phyloP scores from a whole-genome alignment of 1,140 invertebrate genomes.

The Ostrea denselamellosa region DNA sequence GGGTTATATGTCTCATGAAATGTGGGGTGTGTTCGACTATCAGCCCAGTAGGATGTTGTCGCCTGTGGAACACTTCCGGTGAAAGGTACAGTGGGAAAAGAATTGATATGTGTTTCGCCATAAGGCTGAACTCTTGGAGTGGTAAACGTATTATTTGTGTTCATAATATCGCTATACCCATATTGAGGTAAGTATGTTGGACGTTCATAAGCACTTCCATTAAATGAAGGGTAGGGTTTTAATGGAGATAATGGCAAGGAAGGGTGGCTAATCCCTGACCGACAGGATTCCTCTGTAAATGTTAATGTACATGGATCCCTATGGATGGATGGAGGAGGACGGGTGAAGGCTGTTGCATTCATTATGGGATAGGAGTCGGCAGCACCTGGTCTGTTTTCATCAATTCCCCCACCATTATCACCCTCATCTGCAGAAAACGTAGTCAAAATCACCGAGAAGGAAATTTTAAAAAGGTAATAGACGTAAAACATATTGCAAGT shows the following conservation, averaged over 20 bases:
- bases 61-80: slow-evolving; percentile 57
- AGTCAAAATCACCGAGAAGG: neutral
- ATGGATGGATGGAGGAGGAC: slow-evolving; percentile 59
- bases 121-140: slow-evolving; percentile 56
- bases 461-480: no score
- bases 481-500: no score
- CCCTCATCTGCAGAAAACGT: neutral
- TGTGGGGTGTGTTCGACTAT: slow-evolving; percentile 58
- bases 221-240: slow-evolving; percentile 64
- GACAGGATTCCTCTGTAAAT: slow-evolving; percentile 55
- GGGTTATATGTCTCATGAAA: slow-evolving; percentile 65
- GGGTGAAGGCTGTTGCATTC: slow-evolving; percentile 66
- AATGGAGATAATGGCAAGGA: slow-evolving; percentile 63
- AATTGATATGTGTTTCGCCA: slow-evolving; percentile 62
- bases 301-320: slow-evolving; percentile 48
- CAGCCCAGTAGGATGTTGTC: slow-evolving; percentile 65
- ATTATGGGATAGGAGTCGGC: slow-evolving; percentile 47
- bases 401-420: slow-evolving; percentile 34
- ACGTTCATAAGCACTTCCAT: slow-evolving; percentile 61
- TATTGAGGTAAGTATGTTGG: slow-evolving; percentile 68
- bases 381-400: slow-evolving; percentile 45
- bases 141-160: slow-evolving; percentile 52
- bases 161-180: slow-evolving; percentile 68
- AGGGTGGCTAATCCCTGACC: slow-evolving; percentile 45
- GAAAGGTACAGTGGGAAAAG: slow-evolving; percentile 62